A percentile compares a stretch with the other conserved stretches of the same genome.
These are phyloP conservation scores for Chloroclysta siterata DNA, from an alignment of 2,888 invertebrate genomes.

Conservation along the genomic window DNA sequence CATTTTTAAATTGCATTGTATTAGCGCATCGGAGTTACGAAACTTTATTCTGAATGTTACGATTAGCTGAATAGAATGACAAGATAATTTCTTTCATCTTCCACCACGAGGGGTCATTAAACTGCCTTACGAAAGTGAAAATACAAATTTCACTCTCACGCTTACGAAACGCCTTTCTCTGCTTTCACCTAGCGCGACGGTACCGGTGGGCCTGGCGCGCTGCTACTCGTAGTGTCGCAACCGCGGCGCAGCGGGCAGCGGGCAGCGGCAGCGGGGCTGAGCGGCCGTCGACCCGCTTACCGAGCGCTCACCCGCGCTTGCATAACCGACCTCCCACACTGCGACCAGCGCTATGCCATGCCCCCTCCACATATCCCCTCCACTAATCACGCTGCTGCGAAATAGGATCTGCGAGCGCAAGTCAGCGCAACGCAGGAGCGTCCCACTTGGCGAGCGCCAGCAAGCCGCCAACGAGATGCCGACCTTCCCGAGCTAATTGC, in stretches of 20 bases:
- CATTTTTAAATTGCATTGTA: no score
- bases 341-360: constrained; percentile 36
- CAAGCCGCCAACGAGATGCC: constrained; percentile 52
- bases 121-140: constrained; percentile 82
- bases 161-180: constrained; percentile 85
- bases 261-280: constrained; percentile 51
- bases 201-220: constrained; percentile 35
- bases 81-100: constrained; percentile 14
- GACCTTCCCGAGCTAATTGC: constrained; percentile 75
- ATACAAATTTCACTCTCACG: constrained; percentile 82
- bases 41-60: constrained; percentile 6
- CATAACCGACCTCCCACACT: constrained; percentile 70
- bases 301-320: constrained; percentile 87
- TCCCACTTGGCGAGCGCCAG: constrained; percentile 41
- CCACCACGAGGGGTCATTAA: constrained; percentile 59
- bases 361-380: constrained; percentile 41
- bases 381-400: constrained; percentile 51
- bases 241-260: constrained; percentile 63
- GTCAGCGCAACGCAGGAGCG: constrained; percentile 47
- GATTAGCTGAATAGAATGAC: constrained; percentile 10
- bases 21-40: not conserved
- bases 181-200: constrained; percentile 72
- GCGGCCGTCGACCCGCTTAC: constrained; percentile 88
- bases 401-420: constrained; percentile 71
- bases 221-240: constrained; percentile 68